Conservation (phyloP, 2,888 invertebrate genomes). For the Hypolimnas misippus region DNA sequence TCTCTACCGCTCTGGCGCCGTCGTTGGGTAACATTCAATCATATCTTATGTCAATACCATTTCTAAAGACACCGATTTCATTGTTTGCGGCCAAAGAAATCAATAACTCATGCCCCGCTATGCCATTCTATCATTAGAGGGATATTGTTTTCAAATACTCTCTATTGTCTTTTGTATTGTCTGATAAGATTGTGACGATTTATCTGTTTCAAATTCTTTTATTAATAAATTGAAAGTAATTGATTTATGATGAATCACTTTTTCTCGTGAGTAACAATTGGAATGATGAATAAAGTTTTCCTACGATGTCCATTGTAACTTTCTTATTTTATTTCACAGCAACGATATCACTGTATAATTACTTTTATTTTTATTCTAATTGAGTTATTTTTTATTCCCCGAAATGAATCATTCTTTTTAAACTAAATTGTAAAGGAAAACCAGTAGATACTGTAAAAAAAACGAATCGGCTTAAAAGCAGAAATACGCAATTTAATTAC, state of each 20-base stretch:
- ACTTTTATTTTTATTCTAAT: too few relatives aligned
- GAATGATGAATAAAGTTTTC: neutral
- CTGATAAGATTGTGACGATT: conserved; percentile 31
- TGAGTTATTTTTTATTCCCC: too few relatives aligned
- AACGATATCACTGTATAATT: too few relatives aligned
- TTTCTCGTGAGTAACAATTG: neutral
- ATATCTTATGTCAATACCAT: conserved; percentile 52
- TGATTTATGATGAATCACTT: conserved; percentile 8
- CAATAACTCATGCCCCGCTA: conserved; percentile 57
- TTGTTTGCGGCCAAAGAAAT: conserved; percentile 51
- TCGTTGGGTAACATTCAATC: conserved; percentile 52
- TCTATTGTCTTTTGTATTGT: conserved; percentile 49
- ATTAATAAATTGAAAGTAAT: conserved; percentile 20
- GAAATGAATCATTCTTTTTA: too few relatives aligned
- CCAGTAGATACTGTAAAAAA: too few relatives aligned
- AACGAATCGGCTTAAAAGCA: too few relatives aligned
- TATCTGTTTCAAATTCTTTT: conserved; percentile 28
- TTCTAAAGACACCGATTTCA: conserved; percentile 50
- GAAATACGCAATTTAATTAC: too few relatives aligned
- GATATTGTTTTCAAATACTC: conserved; percentile 63
- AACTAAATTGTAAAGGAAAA: too few relatives aligned
- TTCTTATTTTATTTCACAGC: neutral
- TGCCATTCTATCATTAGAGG: conserved; percentile 43
- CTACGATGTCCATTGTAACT: neutral
- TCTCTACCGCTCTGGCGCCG: conserved; percentile 8